These are phyloP conservation scores for Psylliodes chrysocephalus DNA, from an alignment of 2,888 invertebrate species.

Conservation along the genomic window DNA sequence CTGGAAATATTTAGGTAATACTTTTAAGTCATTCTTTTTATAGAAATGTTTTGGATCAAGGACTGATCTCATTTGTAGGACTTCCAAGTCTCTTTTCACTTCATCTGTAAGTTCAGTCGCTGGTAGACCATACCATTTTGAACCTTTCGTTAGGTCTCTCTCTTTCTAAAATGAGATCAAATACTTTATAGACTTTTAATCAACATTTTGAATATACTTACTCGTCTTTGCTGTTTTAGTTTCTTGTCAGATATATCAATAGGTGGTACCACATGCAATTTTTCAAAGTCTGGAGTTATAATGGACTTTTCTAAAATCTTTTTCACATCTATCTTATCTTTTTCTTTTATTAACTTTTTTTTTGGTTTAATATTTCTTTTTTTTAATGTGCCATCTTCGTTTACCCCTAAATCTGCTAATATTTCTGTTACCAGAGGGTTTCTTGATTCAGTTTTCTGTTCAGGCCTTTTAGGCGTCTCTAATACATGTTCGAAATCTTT, in stretches of 20 bases:
- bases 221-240: constrained; percentile 69
- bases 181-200: not conserved
- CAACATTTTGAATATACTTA: constrained; percentile 49
- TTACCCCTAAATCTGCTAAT: constrained; percentile 39
- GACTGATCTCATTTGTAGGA: constrained; percentile 92
- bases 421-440: constrained; percentile 32
- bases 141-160: constrained; percentile 83
- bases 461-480: not conserved
- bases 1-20: constrained; percentile 93
- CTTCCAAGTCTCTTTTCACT: constrained; percentile 84
- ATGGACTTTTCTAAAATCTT: constrained; percentile 72
- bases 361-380: constrained; percentile 59
- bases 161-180: constrained; percentile 68
- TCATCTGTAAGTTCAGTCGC: constrained; percentile 92
- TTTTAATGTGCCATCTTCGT: constrained; percentile 53
- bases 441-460: constrained; percentile 17
- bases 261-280: constrained; percentile 70
- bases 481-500: constrained; percentile 34
- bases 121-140: constrained; percentile 89
- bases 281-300: constrained; percentile 74
- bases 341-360: constrained; percentile 25
- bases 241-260: constrained; percentile 70
- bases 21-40: constrained; percentile 89
- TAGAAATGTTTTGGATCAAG: constrained; percentile 95
- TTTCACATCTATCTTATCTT: constrained; percentile 63